Evolutionary conservation across 2,888 invertebrate genomes (phyloP), one percentile per base, ranked within the genome.

Genomic region (Nemapogon koenigi): DNA sequence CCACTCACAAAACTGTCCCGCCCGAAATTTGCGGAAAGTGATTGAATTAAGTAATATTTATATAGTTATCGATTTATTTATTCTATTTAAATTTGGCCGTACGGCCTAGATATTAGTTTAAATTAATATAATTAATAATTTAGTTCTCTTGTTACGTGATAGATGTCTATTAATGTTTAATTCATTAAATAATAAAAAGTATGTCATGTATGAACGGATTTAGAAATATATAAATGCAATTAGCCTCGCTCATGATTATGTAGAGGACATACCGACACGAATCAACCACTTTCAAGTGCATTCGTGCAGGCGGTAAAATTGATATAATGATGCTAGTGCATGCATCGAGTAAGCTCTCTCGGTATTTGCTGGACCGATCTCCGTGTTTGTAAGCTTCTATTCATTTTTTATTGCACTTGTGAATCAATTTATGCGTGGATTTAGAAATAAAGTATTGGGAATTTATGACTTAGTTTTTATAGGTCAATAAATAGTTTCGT

Each of bases 221-320:
- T n/a, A n/a, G n/a, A n/a, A n/a, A n/a, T n/a, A n/a, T n/a, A n/a
- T n/a, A n/a, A 19, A 14, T 2, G 16, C 31, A 31, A 31, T 31
- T 31, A 31, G 31, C 16, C 16, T 31, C 31, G 17, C 31, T 16
- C n/a, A 31, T 7, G 16, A 11, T 31, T 31, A 16, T n/a, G n/a
- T 31, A 16, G 28, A 28, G 28, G 15, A 31, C 31, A 31, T 31
- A 31, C 31, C 33, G 19, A 14, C 31, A 19, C 4, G 14, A 19
- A 33, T 27, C 29, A 28, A 17, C 28, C 27, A 27, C 37, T 37
- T 37, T 37, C 37, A 10, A 37, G 11, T 37, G 37, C 37, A 37
- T 37, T 37, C 19, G 19, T 37, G 26, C 37, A 27, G 26, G 58
- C 55, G 59, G 69, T 62, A 70, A 72, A 76, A 71, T 57, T 60